Percentiles rank a stretch among this genome's conserved stretches.
Evolutionary conservation across 1,140 invertebrate genomes (phyloP).

Genomic region (Alviniconcha marisindica): DNA sequence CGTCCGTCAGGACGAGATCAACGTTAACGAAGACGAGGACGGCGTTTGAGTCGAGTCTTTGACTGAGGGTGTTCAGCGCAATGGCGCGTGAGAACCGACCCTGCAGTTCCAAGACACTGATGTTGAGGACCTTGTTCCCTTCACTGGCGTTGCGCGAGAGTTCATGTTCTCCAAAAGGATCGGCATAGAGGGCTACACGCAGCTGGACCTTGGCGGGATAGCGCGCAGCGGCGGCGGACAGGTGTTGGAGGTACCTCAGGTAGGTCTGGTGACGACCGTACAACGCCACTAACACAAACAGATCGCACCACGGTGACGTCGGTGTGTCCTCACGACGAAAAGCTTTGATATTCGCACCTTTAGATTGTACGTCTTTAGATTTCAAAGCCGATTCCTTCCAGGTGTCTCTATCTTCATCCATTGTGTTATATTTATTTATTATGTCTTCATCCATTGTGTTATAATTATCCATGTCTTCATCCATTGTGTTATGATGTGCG

Average conservation of each 20-base stretch:
- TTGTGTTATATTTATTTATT: too few relatives aligned
- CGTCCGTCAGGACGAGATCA: conserved; percentile 16
- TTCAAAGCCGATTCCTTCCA: neutral
- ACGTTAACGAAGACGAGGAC: conserved; percentile 29
- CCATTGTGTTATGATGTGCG: too few relatives aligned
- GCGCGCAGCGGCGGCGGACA: neutral
- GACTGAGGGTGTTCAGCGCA: neutral
- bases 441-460: too few relatives aligned
- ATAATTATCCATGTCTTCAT: too few relatives aligned
- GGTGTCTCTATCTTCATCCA: neutral
- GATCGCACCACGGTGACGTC: neutral
- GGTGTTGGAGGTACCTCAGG: neutral
- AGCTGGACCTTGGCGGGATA: conserved; percentile 6
- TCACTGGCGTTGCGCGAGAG: neutral
- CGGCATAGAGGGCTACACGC: conserved; percentile 12
- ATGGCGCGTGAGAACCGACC: neutral
- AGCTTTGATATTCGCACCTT: neutral
- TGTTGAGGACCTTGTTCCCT: neutral
- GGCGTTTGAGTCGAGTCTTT: neutral
- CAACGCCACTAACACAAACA: neutral
- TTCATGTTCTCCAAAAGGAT: neutral
- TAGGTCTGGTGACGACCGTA: conserved; percentile 27
- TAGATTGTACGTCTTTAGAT: neutral
- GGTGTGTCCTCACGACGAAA: neutral
- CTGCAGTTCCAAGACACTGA: neutral